Conservation (phyloP, 1,140 invertebrate genomes). For the Eubasilissa regina region DNA sequence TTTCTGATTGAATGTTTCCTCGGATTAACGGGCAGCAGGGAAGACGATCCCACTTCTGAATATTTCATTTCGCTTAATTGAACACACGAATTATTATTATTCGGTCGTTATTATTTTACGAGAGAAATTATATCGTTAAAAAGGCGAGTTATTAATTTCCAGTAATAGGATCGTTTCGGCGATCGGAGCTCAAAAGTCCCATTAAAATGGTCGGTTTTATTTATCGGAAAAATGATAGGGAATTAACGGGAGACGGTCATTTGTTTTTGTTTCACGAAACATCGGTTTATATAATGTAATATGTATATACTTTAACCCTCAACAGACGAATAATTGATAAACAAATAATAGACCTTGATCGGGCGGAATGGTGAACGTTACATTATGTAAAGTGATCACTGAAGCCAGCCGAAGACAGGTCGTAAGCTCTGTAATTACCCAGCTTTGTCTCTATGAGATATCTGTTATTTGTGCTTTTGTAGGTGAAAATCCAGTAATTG, state of each 20-base stretch:
- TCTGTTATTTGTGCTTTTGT: too few species aligned
- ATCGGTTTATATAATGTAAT: too few species aligned
- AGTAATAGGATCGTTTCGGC: constrained; percentile 21
- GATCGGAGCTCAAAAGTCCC: constrained; percentile 22
- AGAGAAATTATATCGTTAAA: constrained; percentile 40
- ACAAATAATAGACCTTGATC: too few species aligned
- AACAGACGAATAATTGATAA: too few species aligned
- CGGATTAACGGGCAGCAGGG: constrained; percentile 6
- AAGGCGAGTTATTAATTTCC: constrained; percentile 33
- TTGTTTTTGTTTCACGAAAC: background rate
- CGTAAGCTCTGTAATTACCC: too few species aligned
- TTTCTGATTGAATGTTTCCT: constrained; percentile 40
- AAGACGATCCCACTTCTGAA: constrained; percentile 48
- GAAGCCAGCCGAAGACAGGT: too few species aligned
- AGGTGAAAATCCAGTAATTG: too few species aligned
- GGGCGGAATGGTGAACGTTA: too few species aligned
- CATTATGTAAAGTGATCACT: too few species aligned
- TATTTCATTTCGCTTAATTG: constrained; percentile 53
- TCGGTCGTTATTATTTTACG: constrained; percentile 39
- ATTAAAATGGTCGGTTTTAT: constrained; percentile 29
- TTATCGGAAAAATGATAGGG: constrained; percentile 25
- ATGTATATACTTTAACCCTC: too few species aligned
- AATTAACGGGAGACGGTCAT: background rate
- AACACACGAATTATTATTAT: constrained; percentile 43
- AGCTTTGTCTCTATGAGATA: too few species aligned